Evolutionary conservation across 1,140 invertebrate genomes (phyloP), one percentile per base, ranked within the genome.

Genomic region (Drosophila sp.): DNA sequence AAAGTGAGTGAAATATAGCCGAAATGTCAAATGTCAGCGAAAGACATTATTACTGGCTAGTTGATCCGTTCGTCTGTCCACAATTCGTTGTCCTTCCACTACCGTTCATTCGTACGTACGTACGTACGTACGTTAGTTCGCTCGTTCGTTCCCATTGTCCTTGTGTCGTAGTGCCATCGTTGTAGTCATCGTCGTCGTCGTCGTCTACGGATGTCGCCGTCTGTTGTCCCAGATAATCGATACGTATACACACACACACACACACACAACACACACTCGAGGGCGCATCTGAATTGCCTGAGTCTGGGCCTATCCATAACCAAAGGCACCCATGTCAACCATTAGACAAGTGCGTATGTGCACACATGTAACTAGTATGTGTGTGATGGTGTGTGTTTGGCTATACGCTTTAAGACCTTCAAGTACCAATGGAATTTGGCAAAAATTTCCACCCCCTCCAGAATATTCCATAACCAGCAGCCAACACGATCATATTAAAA

Each of bases 11-110:
- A 87, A 89, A 87, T 87, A 87, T 89, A 89, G 84, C 84, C 84
- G 68, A 89, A 87, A 87, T 87, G 84, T 87, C 84, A 87, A 89
- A 87, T 87, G 84, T 87, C 84, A 89, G 84, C 84, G 84, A 89
- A 87, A 89, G 84, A 87, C 84, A 87, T 89, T 87, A 89, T 87
- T 87, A 89, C 84, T 87, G 83, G 83, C 83, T 87, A 87, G 83
- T 87, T 87, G 83, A 87, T 87, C 83, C 83, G 83, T 77, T 67
- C 69, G 35, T 7, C 62, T 61, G 83, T 77, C 70, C 69, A 17
- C 17, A 17, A 17, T 17, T 17, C 17, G 17, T 17, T 17, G 17
- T 17, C 17, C 17, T 17, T 17, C 17, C 17, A 17, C 17, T 17
- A 17, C 17, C 17, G 17, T 17, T 17, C 17, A 17, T 17, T 17